Evolutionary conservation across 2,888 invertebrate species (phyloP).

Genomic region (Epinotia ramella): DNA sequence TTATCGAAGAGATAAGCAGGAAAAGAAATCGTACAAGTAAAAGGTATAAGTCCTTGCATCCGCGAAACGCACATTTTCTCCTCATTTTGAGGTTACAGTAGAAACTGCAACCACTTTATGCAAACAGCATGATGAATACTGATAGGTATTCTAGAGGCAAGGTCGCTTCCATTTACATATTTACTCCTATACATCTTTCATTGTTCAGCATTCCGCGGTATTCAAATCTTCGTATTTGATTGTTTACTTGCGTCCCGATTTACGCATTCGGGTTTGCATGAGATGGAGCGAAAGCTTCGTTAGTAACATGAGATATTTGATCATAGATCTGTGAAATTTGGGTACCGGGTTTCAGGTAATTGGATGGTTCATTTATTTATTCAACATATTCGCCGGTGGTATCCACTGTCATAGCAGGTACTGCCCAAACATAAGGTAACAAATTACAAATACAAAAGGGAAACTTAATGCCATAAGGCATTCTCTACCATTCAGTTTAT

Average conservation of each 20-base stretch:
- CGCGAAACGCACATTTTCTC: slow-evolving; percentile 53
- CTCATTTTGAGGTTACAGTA: slow-evolving; percentile 60
- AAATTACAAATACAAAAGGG: too few species aligned
- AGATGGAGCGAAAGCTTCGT: too few species aligned
- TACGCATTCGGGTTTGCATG: too few species aligned
- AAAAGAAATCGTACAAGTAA: background rate
- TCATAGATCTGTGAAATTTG: too few species aligned
- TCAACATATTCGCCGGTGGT: too few species aligned
- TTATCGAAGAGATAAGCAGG: background rate
- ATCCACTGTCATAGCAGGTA: too few species aligned
- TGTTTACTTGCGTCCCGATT: background rate
- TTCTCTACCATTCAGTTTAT: too few species aligned
- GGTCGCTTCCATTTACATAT: slow-evolving; percentile 55
- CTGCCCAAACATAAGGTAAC: too few species aligned
- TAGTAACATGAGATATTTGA: too few species aligned
- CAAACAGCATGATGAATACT: slow-evolving; percentile 57
- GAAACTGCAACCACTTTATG: slow-evolving; percentile 54
- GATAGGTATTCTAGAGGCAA: slow-evolving; percentile 62
- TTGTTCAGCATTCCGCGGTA: slow-evolving; percentile 13
- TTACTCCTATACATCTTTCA: slow-evolving; percentile 28
- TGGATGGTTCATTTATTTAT: too few species aligned
- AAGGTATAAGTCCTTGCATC: background rate
- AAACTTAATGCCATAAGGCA: too few species aligned
- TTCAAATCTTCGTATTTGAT: background rate
- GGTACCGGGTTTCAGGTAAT: too few species aligned